These are phyloP conservation scores for Poeciliopsis gracilis DNA, from an alignment of 2,797 vertebrate genomes.

Conservation along the genomic window DNA sequence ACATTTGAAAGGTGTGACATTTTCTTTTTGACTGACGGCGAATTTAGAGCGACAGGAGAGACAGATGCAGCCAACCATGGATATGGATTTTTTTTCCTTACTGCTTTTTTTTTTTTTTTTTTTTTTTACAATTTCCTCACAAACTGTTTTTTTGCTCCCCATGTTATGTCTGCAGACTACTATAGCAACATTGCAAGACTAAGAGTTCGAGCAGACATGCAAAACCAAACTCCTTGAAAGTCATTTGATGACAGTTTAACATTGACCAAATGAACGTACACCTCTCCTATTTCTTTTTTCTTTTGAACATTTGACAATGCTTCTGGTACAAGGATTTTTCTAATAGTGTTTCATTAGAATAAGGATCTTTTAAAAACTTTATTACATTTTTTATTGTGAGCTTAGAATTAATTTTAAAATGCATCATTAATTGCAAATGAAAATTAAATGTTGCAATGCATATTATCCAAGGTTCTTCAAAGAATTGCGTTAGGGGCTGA, in stretches of 20 bases:
- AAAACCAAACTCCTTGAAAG: constrained; percentile 70
- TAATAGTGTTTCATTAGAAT: constrained; percentile 23
- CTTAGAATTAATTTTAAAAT: constrained; percentile 10
- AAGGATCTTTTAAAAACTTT: background rate
- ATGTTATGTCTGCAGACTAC: constrained; percentile 37
- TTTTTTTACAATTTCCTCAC: constrained; percentile 30
- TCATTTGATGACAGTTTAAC: constrained; percentile 79
- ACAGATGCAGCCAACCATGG: constrained; percentile 52
- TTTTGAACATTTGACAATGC: constrained; percentile 50
- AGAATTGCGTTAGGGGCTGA: background rate
- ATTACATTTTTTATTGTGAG: background rate
- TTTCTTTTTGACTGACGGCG: constrained; percentile 69
- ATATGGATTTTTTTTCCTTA: constrained; percentile 64
- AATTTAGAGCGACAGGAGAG: constrained; percentile 63
- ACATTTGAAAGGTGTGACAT: constrained; percentile 74
- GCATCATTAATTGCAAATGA: background rate
- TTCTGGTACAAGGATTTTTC: constrained; percentile 63
- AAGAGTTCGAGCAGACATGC: constrained; percentile 53
- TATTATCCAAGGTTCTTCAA: background rate
- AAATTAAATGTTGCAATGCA: background rate
- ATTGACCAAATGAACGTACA: constrained; percentile 71
- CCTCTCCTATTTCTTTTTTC: constrained; percentile 66
- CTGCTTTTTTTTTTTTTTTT: background rate
- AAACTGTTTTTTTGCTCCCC: constrained; percentile 19
- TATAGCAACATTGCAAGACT: constrained; percentile 55